phyloP scores from a whole-genome alignment of 2,113 vertebrate species.

The Picathartes gymnocephalus region DNA sequence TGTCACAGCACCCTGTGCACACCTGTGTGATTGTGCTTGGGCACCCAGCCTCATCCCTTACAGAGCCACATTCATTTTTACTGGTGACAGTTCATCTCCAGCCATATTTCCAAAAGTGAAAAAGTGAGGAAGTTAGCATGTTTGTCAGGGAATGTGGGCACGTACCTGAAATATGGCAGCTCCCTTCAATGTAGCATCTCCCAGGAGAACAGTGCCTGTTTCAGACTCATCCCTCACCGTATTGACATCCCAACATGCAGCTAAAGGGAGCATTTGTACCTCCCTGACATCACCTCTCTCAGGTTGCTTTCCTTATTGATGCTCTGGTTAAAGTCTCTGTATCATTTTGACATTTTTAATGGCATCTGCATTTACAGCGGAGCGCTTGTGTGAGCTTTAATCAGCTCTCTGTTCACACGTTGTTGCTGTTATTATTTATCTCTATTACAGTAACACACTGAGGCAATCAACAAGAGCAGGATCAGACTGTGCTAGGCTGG shows the following conservation, averaged over 20 bases:
- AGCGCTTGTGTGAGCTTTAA: constrained; percentile 28
- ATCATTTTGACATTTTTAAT: constrained; percentile 49
- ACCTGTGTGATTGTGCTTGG: neutral
- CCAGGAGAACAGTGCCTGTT: neutral
- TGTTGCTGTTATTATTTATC: constrained; percentile 55
- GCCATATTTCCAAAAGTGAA: neutral
- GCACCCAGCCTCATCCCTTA: neutral
- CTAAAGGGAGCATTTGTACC: constrained; percentile 4
- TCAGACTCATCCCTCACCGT: neutral
- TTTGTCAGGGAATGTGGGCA: neutral
- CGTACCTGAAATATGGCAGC: neutral
- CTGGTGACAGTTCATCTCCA: neutral
- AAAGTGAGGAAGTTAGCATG: neutral
- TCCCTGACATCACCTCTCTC: constrained; percentile 1
- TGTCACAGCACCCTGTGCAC: neutral
- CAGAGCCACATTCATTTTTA: neutral
- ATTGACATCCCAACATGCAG: neutral
- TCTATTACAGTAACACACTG: neutral
- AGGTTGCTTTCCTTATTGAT: constrained; percentile 43
- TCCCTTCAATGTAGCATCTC: neutral
- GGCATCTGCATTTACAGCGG: constrained; percentile 32
- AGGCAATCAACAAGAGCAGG: neutral
- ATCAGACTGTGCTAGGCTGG: neutral
- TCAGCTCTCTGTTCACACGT: constrained; percentile 32
- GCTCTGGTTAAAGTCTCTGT: constrained; percentile 31